Base-by-base conservation (phyloP, 1,140 invertebrate genomes). In the Anastatus disparis region DNA sequence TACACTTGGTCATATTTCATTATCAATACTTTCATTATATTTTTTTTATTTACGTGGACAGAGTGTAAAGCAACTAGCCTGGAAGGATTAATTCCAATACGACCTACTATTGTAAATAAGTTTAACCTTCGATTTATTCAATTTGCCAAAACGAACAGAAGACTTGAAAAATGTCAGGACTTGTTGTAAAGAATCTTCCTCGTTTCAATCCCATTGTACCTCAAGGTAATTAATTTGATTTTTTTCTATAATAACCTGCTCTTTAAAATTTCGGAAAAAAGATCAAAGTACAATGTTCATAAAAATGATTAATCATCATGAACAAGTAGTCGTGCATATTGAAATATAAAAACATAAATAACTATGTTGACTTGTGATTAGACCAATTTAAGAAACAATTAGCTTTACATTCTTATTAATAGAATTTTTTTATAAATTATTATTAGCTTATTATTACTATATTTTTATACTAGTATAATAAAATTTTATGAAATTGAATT, bases 111-210 rank as follows among this genome's bases (percentile, higher is more conserved):
- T 52, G 50, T 52, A 52, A 52, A 52, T 52, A 52, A 27, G 50
- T 52, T 26, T 52, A 52, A 52, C 50, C 50, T 52, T 52, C 13
- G n/a, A n/a, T n/a, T n/a, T n/a, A n/a, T n/a, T n/a, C n/a, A n/a
- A n/a, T n/a, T n/a, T n/a, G n/a, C n/a, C n/a, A n/a, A n/a, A n/a
- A n/a, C n/a, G n/a, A n/a, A n/a, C n/a, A n/a, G n/a, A n/a, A 50
- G 13, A 6, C 10, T 35, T 35, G 31, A 56, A 70, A 22, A 66
- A 79, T 79, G 78, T 75, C 76, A 42, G 70, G 74, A 64, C 71
- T 79, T 20, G 72, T 79, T n/a, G 70, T 73, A n/a, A 78, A 71
- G 67, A 79, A 76, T 70, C 48, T 78, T 38, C 74, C 75, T 17
- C 71, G 75, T 22, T 71, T 75, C n/a, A 65, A 74, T 50, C 58